Conservation (phyloP, 2,888 invertebrate genomes). For the Sinhomidia bicolor region DNA sequence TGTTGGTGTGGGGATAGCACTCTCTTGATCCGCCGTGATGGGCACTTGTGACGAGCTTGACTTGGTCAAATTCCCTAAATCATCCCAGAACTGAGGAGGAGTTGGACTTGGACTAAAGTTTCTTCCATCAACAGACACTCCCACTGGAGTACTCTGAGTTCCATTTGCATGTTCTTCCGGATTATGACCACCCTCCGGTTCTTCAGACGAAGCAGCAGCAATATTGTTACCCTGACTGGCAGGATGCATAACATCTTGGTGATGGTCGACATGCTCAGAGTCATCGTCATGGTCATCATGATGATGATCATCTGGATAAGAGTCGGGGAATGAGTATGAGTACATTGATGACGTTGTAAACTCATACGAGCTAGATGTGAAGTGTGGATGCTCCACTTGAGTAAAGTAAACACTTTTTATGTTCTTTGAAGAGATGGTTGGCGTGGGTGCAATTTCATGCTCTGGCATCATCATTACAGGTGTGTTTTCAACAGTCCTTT, state of each 20-base stretch:
- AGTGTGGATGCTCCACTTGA: slow-evolving; percentile 76
- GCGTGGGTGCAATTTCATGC: slow-evolving; percentile 41
- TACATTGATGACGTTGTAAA: slow-evolving; percentile 75
- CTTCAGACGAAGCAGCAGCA: neutral
- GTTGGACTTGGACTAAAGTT: slow-evolving; percentile 55
- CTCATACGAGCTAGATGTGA: slow-evolving; percentile 76
- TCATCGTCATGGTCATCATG: slow-evolving; percentile 53
- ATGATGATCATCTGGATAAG: slow-evolving; percentile 47
- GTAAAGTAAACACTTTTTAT: slow-evolving; percentile 76
- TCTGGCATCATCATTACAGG: slow-evolving; percentile 5
- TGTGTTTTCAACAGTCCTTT: neutral
- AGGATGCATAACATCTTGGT: slow-evolving; percentile 42
- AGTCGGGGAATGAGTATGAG: slow-evolving; percentile 69
- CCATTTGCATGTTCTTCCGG: slow-evolving; percentile 38
- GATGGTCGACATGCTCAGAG: slow-evolving; percentile 30
- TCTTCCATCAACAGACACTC: slow-evolving; percentile 31
- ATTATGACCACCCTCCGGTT: slow-evolving; percentile 4
- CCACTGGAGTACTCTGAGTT: neutral
- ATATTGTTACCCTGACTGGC: neutral
- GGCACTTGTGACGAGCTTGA: slow-evolving; percentile 61
- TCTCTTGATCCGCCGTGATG: slow-evolving; percentile 62
- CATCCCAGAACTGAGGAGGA: slow-evolving; percentile 73
- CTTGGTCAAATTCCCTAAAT: slow-evolving; percentile 62
- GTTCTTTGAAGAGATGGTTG: slow-evolving; percentile 65
- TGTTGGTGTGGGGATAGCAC: slow-evolving; percentile 71